These are phyloP conservation scores for Nesidiocoris tenuis DNA, from an alignment of 2,888 invertebrate genomes.

Conservation along the genomic window DNA sequence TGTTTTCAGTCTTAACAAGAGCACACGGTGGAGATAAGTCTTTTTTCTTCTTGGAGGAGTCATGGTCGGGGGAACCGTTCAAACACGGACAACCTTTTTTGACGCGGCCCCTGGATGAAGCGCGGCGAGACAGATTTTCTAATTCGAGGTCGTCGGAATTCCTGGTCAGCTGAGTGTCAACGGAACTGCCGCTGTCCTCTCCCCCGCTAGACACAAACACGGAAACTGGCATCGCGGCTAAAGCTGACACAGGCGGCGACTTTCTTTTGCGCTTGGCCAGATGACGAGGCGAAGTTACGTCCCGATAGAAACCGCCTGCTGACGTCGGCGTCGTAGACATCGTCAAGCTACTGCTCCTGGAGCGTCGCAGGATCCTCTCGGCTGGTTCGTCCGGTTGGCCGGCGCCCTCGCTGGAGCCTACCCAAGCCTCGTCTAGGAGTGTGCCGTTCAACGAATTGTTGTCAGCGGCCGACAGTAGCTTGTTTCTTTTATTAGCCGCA, in stretches of 20 bases:
- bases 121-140: conserved; percentile 54
- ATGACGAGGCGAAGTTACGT: conserved; percentile 6
- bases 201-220: conserved; percentile 44
- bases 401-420: background rate
- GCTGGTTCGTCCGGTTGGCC: background rate
- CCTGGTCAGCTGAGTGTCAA: conserved; percentile 46
- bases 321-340: background rate
- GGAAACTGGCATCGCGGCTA: background rate
- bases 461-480: background rate
- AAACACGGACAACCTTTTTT: conserved; percentile 66
- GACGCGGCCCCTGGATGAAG: conserved; percentile 61
- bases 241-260: background rate
- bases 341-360: background rate
- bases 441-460: conserved; percentile 15
- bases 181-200: conserved; percentile 44
- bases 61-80: conserved; percentile 60
- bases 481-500: background rate
- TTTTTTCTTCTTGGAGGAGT: conserved; percentile 15
- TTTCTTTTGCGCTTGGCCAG: conserved; percentile 37
- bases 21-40: conserved; percentile 36
- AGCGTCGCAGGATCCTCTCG: conserved; percentile 1
- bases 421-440: conserved; percentile 12
- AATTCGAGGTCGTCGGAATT: conserved; percentile 51
- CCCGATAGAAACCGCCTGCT: conserved; percentile 8
- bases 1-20: conserved; percentile 47